Conservation (phyloP, 2,797 vertebrate species). For the Parotocinclus haroldoi region DNA sequence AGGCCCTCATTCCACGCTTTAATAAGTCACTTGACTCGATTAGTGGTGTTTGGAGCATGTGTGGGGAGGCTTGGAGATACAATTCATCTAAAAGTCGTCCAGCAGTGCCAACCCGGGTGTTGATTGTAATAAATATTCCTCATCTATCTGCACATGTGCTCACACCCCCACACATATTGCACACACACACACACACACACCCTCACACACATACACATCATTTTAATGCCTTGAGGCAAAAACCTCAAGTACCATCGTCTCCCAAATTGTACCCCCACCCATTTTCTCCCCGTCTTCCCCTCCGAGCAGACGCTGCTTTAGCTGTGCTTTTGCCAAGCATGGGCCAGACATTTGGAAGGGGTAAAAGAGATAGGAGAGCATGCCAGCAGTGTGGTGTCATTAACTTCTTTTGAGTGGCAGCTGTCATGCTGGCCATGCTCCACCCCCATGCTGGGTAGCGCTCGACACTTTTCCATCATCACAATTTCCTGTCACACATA, state of each 20-base stretch:
- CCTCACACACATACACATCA: not conserved
- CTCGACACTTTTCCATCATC: slow-evolving; percentile 64
- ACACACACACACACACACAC: not conserved
- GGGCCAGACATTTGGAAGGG: slow-evolving; percentile 23
- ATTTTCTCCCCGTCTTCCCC: slow-evolving; percentile 13
- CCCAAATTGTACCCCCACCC: slow-evolving; percentile 33
- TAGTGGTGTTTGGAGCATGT: slow-evolving; percentile 62
- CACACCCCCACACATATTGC: slow-evolving; percentile 28
- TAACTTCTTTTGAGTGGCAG: slow-evolving; percentile 81
- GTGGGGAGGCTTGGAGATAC: slow-evolving; percentile 20
- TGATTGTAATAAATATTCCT: slow-evolving; percentile 85
- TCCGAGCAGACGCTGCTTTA: slow-evolving; percentile 45
- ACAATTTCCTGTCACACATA: slow-evolving; percentile 46
- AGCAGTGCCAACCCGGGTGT: slow-evolving; percentile 67
- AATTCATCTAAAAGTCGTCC: slow-evolving; percentile 75
- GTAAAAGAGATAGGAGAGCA: slow-evolving; percentile 55
- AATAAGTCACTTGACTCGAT: slow-evolving; percentile 86
- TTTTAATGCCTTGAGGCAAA: slow-evolving; percentile 55
- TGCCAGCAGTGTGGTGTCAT: slow-evolving; percentile 68
- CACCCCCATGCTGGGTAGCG: slow-evolving; percentile 69
- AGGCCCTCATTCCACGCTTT: slow-evolving; percentile 76
- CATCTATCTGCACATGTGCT: slow-evolving; percentile 38
- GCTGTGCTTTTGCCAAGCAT: slow-evolving; percentile 13
- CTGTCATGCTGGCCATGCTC: slow-evolving; percentile 70
- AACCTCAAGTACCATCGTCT: slow-evolving; percentile 35